Conservation (phyloP, 2,888 invertebrate genomes). For the Galerucella calmariensis region DNA sequence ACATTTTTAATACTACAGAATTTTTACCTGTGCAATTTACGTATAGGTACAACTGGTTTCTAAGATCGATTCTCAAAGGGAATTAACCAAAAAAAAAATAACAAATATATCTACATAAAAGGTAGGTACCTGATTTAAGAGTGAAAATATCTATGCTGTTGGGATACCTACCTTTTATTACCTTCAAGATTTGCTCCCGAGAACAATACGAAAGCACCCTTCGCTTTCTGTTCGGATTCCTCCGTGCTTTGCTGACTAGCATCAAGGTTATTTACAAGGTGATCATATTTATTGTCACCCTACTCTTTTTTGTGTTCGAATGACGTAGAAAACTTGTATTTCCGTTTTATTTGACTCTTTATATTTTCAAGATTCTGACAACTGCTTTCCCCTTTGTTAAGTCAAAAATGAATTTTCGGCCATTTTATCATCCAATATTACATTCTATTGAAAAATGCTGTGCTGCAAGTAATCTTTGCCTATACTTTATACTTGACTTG, state of each 20-base stretch:
- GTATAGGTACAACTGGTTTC: background rate
- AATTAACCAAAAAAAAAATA: background rate
- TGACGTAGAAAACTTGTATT: background rate
- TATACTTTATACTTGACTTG: too few relatives aligned
- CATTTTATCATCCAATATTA: too few relatives aligned
- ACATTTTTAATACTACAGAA: background rate
- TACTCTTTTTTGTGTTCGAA: background rate
- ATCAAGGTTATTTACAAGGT: background rate
- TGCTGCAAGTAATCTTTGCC: too few relatives aligned
- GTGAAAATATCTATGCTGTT: background rate
- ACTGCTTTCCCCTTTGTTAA: too few relatives aligned
- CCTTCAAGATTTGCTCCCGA: slow-evolving; percentile 2
- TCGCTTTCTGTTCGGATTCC: slow-evolving; percentile 1
- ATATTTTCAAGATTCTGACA: background rate
- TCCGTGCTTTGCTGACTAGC: background rate
- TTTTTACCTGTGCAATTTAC: slow-evolving; percentile 3
- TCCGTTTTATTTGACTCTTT: background rate
- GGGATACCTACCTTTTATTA: background rate
- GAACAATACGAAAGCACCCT: slow-evolving; percentile 4
- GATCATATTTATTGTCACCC: background rate
- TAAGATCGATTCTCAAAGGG: background rate
- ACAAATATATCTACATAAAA: background rate
- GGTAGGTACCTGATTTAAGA: slow-evolving; percentile 6
- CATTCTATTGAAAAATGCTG: too few relatives aligned
- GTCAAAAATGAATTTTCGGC: too few relatives aligned